A percentile compares a stretch with the other conserved stretches of the same genome.
Conservation (phyloP, 2,888 invertebrate species). For the Drosophila mulleri region DNA sequence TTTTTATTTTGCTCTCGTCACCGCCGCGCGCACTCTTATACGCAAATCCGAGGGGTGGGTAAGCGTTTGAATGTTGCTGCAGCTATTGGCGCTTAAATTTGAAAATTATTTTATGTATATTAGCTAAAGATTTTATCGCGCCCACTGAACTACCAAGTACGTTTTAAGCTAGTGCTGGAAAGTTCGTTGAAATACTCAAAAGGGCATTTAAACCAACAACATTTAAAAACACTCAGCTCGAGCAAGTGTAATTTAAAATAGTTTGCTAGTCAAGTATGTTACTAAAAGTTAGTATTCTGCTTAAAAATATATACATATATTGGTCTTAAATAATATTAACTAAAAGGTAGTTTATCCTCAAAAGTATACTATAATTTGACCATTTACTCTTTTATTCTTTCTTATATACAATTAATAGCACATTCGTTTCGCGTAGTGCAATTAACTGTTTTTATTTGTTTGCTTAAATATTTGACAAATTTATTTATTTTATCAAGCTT, state of each 20-base stretch:
- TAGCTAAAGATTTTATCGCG: neutral
- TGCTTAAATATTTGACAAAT: neutral
- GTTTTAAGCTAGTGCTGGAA: neutral
- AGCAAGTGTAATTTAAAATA: neutral
- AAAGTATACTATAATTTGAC: conserved; percentile 20
- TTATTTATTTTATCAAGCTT: neutral
- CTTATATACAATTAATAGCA: too few relatives aligned
- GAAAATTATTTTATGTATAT: neutral
- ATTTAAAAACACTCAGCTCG: neutral
- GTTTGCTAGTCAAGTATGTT: neutral
- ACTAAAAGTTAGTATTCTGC: too few relatives aligned
- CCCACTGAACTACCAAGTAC: neutral
- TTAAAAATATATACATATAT: neutral
- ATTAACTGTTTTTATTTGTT: neutral
- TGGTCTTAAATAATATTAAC: too few relatives aligned
- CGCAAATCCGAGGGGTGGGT: neutral
- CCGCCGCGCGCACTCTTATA: conserved; percentile 25
- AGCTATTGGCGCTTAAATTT: neutral
- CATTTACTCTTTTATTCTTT: too few relatives aligned
- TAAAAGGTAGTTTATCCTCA: neutral
- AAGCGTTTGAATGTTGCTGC: neutral
- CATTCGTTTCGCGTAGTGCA: too few relatives aligned
- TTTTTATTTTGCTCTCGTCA: conserved; percentile 31
- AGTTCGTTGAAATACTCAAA: neutral
- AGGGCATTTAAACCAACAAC: too few relatives aligned